A percentile compares a stretch with the other conserved stretches of the same genome.
phyloP scores from a whole-genome alignment of 2,888 invertebrate species.

The Endomychus coccineus region DNA sequence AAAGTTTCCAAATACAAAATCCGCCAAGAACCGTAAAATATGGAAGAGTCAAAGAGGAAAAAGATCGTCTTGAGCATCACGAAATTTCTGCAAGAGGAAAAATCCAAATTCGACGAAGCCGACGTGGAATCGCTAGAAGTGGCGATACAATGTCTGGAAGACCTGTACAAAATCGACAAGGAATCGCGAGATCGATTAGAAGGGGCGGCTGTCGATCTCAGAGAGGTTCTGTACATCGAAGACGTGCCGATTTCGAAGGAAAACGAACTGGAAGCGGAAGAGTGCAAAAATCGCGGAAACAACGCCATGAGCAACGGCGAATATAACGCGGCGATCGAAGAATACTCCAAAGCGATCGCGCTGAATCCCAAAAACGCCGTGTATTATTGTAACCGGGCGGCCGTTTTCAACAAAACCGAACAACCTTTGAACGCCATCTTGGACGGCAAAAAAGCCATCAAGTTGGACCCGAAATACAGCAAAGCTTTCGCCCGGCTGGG shows the following conservation, averaged over 20 bases:
- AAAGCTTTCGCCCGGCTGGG: slow-evolving; percentile 90
- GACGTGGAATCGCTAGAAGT: slow-evolving; percentile 73
- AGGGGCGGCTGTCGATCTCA: slow-evolving; percentile 4
- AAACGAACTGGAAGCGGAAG: slow-evolving; percentile 64
- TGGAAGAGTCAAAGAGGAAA: slow-evolving; percentile 4
- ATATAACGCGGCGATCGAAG: slow-evolving; percentile 15
- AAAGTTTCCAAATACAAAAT: no score
- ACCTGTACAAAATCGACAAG: slow-evolving; percentile 64
- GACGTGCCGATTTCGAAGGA: slow-evolving; percentile 32
- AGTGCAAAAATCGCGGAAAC: slow-evolving; percentile 66
- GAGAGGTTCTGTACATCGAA: slow-evolving; percentile 4
- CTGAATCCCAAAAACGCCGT: slow-evolving; percentile 82
- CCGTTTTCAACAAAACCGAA: slow-evolving; percentile 81
- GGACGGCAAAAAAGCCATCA: slow-evolving; percentile 81
- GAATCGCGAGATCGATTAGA: slow-evolving; percentile 2
- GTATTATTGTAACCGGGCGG: slow-evolving; percentile 93
- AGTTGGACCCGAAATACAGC: slow-evolving; percentile 80
- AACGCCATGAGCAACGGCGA: slow-evolving; percentile 15
- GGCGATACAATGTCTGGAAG: slow-evolving; percentile 85
- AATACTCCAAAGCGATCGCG: slow-evolving; percentile 64
- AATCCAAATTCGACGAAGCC: slow-evolving; percentile 24
- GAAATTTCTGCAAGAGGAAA: slow-evolving; percentile 27
- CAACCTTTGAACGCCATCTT: slow-evolving; percentile 74
- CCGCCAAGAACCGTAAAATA: neutral
- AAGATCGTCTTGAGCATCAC: slow-evolving; percentile 27